Conservation (phyloP, 2,113 vertebrate species). For the Leuciscus idus region DNA sequence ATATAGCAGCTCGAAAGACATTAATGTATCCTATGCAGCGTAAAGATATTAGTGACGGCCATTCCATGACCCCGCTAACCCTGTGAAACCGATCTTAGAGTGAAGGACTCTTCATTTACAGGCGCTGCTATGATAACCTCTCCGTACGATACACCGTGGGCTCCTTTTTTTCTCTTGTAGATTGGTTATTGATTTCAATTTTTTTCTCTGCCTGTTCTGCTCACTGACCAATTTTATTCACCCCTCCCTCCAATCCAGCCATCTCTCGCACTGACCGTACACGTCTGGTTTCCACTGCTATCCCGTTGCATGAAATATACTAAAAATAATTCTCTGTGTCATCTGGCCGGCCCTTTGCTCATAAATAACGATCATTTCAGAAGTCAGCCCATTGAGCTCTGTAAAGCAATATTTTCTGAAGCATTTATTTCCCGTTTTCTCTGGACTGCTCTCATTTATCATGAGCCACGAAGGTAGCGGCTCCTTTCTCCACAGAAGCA, state of each 20-base stretch:
- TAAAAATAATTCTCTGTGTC: slow-evolving; percentile 67
- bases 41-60: not conserved
- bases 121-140: slow-evolving; percentile 64
- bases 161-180: slow-evolving; percentile 67
- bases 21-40: slow-evolving; percentile 20
- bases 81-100: slow-evolving; percentile 23
- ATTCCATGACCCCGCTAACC: slow-evolving; percentile 26
- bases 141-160: slow-evolving; percentile 52
- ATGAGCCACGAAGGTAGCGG: slow-evolving; percentile 55
- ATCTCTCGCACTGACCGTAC: slow-evolving; percentile 43
- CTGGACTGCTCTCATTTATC: slow-evolving; percentile 65
- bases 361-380: slow-evolving; percentile 69
- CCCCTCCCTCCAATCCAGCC: not conserved
- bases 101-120: slow-evolving; percentile 45
- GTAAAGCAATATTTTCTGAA: slow-evolving; percentile 67
- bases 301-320: slow-evolving; percentile 75
- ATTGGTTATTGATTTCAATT: slow-evolving; percentile 79
- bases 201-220: slow-evolving; percentile 64
- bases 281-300: slow-evolving; percentile 38
- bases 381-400: slow-evolving; percentile 65
- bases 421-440: slow-evolving; percentile 62
- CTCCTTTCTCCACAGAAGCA: slow-evolving; percentile 3
- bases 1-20: not conserved
- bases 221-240: slow-evolving; percentile 41
- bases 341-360: slow-evolving; percentile 51